Evolutionary conservation across 2,888 invertebrate species (phyloP), one percentile per base, ranked within the genome.

Genomic region (Rugalucina vietnamica): DNA sequence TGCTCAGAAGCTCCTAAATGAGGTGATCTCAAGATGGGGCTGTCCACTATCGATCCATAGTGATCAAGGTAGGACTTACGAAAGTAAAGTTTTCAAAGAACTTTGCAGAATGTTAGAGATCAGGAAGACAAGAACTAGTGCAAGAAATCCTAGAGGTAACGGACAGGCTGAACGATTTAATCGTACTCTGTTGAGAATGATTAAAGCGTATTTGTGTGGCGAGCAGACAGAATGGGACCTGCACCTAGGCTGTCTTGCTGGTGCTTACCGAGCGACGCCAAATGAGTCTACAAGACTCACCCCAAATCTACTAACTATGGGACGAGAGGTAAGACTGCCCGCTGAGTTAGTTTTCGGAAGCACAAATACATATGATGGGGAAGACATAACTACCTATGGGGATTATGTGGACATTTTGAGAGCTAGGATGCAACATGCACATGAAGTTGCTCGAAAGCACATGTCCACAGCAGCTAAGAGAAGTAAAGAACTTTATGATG

Each of bases 181-280:
- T 54, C n/a, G 76, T 14, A 85, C 82, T 4, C 32, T 87, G n/a
- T 18, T 89, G 14, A 43, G 37, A 1, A 86, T 87, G 81, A 57
- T 88, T 1, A 79, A 83, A 49, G 80, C 82, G 14, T 87, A 87
- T 69, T 37, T 87, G 0, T 37, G 36, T 37, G 85, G 78, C 4
- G 81, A 86, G 43, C 87, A 89, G 50, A 74, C 75, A 12, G 80
- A 81, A 4, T 89, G 89, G 87, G 88, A 87, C 60, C 14, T 80
- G n/a, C 76, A 87, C 70, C 60, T 88, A 18, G 71, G 81, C 12
- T 83, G 81, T 75, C 24, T 88, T 1, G 82, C 89, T 27, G 85
- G 84, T 18, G 89, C 86, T 10, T 88, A 85, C 37, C 29, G 88
- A 37, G 74, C 87, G 8, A 79, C 84, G 5, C 81, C 82, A 12